Evolutionary conservation across 2,113 vertebrate genomes (phyloP).

Genomic region (Psammodynastes pulverulentus): DNA sequence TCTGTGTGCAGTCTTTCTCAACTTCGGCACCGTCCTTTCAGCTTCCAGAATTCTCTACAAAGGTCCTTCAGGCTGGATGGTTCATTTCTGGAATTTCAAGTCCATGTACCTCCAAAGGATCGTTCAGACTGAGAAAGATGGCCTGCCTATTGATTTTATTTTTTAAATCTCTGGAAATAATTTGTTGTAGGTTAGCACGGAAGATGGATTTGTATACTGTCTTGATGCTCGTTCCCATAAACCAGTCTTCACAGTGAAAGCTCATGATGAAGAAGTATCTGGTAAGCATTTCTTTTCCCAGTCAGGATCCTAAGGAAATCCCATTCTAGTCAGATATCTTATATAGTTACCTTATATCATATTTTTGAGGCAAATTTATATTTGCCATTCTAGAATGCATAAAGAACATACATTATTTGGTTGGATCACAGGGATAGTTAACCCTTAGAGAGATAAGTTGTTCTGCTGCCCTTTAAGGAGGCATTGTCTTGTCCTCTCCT

Average conservation of each 20-base stretch:
- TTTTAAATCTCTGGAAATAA: slow-evolving; percentile 1
- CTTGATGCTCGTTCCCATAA: slow-evolving; percentile 94
- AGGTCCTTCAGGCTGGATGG: neutral
- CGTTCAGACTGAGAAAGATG: neutral
- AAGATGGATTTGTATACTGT: slow-evolving; percentile 95
- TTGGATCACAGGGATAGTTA: neutral
- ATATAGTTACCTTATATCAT: neutral
- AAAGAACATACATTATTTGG: neutral
- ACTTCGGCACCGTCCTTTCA: neutral
- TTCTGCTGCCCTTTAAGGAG: neutral
- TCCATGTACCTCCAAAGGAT: neutral
- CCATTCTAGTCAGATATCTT: neutral
- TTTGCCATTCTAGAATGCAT: neutral
- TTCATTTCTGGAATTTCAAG: neutral
- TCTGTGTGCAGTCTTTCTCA: neutral
- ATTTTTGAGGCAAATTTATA: neutral
- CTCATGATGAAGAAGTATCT: slow-evolving; percentile 91
- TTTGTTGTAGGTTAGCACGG: slow-evolving; percentile 85
- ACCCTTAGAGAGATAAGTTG: neutral
- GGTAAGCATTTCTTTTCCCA: slow-evolving; percentile 66
- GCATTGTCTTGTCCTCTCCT: neutral
- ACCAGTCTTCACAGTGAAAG: slow-evolving; percentile 89
- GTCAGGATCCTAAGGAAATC: neutral
- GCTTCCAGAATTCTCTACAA: neutral
- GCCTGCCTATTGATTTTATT: neutral